Evolutionary conservation across 2,113 vertebrate species (phyloP).

Genomic region (Falcunculus frontatus): DNA sequence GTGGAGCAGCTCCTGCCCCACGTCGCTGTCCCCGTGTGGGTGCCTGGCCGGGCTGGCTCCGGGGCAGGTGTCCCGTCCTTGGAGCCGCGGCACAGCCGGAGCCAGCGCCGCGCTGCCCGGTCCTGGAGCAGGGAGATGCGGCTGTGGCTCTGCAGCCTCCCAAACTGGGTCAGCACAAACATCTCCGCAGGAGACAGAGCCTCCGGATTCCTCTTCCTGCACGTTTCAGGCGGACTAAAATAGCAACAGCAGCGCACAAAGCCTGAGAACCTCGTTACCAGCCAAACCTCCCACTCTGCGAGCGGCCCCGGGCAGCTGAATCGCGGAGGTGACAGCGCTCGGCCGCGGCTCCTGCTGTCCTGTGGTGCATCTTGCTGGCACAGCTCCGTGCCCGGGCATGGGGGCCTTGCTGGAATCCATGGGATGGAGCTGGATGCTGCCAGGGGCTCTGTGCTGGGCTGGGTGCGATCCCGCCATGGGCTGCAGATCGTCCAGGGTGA

Average conservation of each 20-base stretch:
- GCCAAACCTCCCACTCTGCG: not conserved
- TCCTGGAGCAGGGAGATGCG: not conserved
- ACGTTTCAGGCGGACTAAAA: not conserved
- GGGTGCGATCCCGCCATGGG: fast-evolving
- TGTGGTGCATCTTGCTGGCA: not conserved
- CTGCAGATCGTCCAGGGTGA: not conserved
- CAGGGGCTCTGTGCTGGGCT: not conserved
- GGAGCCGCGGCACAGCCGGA: not conserved
- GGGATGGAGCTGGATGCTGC: not conserved
- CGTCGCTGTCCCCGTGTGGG: fast-evolving
- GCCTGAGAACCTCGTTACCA: slow-evolving; percentile 17
- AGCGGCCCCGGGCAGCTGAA: not conserved
- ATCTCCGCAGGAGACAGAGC: slow-evolving; percentile 16
- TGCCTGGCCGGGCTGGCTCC: fast-evolving
- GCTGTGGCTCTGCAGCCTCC: not conserved
- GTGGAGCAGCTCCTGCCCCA: not conserved
- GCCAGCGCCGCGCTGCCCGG: not conserved
- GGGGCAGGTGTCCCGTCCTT: fast-evolving
- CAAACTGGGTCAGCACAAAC: slow-evolving; percentile 41
- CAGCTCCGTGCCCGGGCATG: fast-evolving
- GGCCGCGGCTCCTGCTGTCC: not conserved
- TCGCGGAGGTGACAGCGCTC: not conserved
- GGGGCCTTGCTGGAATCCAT: not conserved
- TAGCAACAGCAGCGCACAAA: slow-evolving; percentile 9
- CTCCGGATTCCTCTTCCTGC: slow-evolving; percentile 17